Evolutionary conservation across 2,113 vertebrate species (phyloP), one percentile per base, ranked within the genome.

Genomic region (Pluvialis apricaria): DNA sequence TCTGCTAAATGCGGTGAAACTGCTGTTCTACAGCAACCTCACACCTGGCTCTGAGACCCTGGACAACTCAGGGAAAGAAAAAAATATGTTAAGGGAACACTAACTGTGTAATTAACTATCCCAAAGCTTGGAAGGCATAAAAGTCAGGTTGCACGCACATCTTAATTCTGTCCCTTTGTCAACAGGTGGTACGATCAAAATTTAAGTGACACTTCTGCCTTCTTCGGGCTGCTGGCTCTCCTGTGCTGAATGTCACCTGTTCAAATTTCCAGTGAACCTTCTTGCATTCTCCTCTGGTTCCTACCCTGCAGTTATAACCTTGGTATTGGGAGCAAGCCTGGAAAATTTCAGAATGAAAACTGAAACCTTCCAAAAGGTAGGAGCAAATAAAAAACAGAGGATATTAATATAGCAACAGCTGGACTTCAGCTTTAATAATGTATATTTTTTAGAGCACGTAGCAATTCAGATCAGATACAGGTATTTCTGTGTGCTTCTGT

Each of bases 331-430:
- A 97, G 84, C 91, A 95, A 95, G 97, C 89, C 97, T 97, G 97
- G 96, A 97, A 97, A 97, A 95, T 92, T 95, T 95, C 91, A 92
- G 86, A 95, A 91, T 91, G 95, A 97, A 97, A 97, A 92, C 92
- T 14, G 87, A 97, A 96, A 96, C 96, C 96, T 89, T 97, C 91
- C 81, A 94, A 95, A 97, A 97, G 92, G 96, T 95, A 94, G 91
- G 95, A 96, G 92, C 95, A 96, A 96, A 96, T 96, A 97, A 96
- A 97, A 96, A 95, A 7, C 96, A 97, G 96, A 96, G 94, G 94
- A 97, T 97, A 95, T 96, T 97, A 95, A 97, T 96, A 96, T 24
- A 95, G 94, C 82, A 92, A 73, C 96, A 96, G 91, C 93, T 97
- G 94, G 96, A 94, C 92, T 97, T 97, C 91, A 94, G 85, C 91